These are phyloP conservation scores for Centropus unirufus DNA, from an alignment of 2,113 vertebrate species.

Conservation along the genomic window DNA sequence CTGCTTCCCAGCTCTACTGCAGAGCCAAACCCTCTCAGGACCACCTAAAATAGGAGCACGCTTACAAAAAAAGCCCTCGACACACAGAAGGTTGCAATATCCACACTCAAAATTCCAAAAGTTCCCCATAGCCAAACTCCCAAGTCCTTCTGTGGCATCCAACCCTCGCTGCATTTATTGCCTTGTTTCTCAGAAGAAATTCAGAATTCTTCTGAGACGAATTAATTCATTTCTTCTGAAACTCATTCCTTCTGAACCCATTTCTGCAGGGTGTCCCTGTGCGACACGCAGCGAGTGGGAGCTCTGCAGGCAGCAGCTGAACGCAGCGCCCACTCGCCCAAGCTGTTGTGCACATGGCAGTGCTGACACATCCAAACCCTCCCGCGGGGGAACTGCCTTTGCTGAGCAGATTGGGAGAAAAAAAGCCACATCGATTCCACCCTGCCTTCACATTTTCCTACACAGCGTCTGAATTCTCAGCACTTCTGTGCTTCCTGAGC, in stretches of 20 bases:
- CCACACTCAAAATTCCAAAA: fast-evolving
- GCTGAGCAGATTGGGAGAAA: not conserved
- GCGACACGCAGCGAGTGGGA: not conserved
- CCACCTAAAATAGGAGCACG: not conserved
- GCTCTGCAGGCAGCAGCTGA: not conserved
- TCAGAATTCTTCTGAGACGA: not conserved
- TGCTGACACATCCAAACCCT: not conserved
- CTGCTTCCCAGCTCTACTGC: not conserved
- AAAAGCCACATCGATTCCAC: fast-evolving
- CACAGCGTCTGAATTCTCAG: fast-evolving
- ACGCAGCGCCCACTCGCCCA: not conserved
- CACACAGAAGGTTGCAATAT: not conserved
- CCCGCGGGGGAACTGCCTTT: not conserved
- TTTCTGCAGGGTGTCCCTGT: not conserved
- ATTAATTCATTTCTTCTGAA: too few species aligned
- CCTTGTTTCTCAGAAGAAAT: not conserved
- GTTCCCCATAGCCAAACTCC: not conserved
- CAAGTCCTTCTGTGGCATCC: not conserved
- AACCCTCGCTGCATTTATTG: not conserved
- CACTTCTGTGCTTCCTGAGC: not conserved
- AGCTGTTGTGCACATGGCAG: fast-evolving
- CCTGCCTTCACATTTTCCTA: not conserved
- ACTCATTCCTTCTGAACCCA: too few species aligned
- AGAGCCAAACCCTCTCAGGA: not conserved
- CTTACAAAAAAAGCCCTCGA: not conserved